Conservation (phyloP, 2,888 invertebrate genomes). For the Calameuta pallipes region DNA sequence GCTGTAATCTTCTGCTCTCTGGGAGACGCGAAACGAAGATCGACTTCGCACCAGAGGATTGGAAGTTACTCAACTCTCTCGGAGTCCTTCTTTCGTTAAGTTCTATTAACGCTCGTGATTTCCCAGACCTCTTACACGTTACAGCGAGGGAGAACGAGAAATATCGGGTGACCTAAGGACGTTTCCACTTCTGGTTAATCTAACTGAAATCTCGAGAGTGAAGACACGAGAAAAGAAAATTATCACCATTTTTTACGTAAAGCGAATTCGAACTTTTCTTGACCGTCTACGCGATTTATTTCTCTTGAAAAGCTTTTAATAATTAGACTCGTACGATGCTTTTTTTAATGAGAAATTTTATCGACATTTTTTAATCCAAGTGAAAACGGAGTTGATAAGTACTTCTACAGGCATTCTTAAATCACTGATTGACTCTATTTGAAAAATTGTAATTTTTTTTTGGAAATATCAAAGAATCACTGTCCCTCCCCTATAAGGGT, state of each 20-base stretch:
- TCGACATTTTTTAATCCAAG: too few species aligned
- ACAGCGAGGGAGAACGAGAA: not conserved
- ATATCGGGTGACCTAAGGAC: too few species aligned
- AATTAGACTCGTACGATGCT: too few species aligned
- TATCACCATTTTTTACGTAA: not conserved
- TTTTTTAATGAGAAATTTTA: too few species aligned
- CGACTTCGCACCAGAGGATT: not conserved
- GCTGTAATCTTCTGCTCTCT: not conserved
- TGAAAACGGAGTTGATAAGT: too few species aligned
- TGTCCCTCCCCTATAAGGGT: not conserved
- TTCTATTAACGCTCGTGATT: constrained; percentile 23
- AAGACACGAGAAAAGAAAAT: too few species aligned
- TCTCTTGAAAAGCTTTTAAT: too few species aligned
- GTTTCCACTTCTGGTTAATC: too few species aligned
- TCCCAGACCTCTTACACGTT: not conserved
- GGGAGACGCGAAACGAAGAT: not conserved
- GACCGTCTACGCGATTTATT: not conserved
- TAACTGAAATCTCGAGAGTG: too few species aligned
- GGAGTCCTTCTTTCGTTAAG: constrained; percentile 8
- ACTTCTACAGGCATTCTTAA: too few species aligned
- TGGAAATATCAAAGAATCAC: not conserved
- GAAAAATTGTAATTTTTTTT: too few species aligned
- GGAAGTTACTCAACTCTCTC: not conserved
- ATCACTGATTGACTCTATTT: too few species aligned
- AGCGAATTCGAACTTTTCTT: not conserved